Base-by-base conservation (phyloP, 2,113 vertebrate genomes). In the Catharus fuscescens region DNA sequence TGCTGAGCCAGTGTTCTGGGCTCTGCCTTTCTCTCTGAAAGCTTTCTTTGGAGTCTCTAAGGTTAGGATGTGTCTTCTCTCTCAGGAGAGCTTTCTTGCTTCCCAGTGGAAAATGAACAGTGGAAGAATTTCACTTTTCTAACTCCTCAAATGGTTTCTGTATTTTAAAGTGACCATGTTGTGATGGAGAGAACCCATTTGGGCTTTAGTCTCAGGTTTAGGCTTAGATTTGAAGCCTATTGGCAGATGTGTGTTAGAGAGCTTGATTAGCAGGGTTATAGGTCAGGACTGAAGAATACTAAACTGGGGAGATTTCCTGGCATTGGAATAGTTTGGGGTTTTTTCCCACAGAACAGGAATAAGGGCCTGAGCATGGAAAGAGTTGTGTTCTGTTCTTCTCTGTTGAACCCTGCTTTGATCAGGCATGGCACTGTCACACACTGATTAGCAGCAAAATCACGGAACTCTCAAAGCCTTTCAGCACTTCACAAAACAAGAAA, bases 331-430 rank as follows among this genome's bases (percentile, higher is more conserved):
- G 54, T 62, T 89, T 45, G 57, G 16, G 29, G 0, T 2, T 89
- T 73, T 29, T n/a, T 54, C 53, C 80, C 44, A 62, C 44, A 56
- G 38, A 87, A 79, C 23, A 59, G 78, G n/a, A 92, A 64, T 60
- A 79, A 91, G 57, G 53, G 25, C 61, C n/a, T 48, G 40, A 56
- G 48, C 66, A 34, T 53, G 65, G 70, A 76, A 84, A 50, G 54
- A 52, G 38, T 15, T 69, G 18, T 66, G 44, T 80, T 69, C 36
- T 85, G 36, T 81, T 86, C 60, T 59, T 88, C 64, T 85, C 57
- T 93, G 62, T 38, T 82, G 85, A 94, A 47, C 59, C 59, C 88
- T 80, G 44, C 89, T 94, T 73, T 92, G 73, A 86, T 93, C 80
- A 53, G 61, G 18, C 66, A n/a, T 38, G 78, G 65, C 67, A 72